Conservation (phyloP, 2,113 vertebrate species). For the Hippolais icterina region DNA sequence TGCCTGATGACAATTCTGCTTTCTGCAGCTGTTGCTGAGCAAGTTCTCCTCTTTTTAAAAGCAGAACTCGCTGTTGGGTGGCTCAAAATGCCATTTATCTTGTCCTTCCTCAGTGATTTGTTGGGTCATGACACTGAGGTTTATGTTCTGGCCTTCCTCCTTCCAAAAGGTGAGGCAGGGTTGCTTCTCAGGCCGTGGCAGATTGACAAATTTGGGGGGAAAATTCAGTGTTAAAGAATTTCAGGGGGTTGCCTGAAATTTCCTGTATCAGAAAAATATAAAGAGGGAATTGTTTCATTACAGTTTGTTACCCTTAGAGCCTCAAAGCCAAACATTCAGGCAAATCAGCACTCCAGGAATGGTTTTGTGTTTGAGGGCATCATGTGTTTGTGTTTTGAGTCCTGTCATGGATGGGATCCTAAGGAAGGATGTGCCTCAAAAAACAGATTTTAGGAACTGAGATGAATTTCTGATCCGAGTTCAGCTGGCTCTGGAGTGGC, state of each 20-base stretch:
- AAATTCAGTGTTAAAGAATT: not conserved
- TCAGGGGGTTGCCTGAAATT: not conserved
- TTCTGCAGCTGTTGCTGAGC: slow-evolving; percentile 40
- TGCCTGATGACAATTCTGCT: not conserved
- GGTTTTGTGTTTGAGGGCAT: not conserved
- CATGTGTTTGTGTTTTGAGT: not conserved
- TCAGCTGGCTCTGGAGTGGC: not conserved
- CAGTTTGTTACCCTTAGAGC: not conserved
- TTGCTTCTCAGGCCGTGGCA: not conserved
- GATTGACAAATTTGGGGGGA: not conserved
- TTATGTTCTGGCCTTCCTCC: not conserved
- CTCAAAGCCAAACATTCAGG: not conserved
- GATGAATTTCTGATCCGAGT: not conserved
- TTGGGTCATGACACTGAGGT: not conserved
- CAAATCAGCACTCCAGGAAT: not conserved
- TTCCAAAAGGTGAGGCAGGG: not conserved
- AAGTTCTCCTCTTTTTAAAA: not conserved
- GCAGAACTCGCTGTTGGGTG: not conserved
- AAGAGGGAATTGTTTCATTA: not conserved
- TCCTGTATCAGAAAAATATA: not conserved
- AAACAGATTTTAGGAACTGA: not conserved
- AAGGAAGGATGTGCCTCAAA: not conserved
- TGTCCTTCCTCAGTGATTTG: not conserved
- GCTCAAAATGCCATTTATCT: not conserved
- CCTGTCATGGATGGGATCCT: not conserved